Evolutionary conservation across 2,113 vertebrate species (phyloP), one percentile per base, ranked within the genome.

Genomic region (Varanus komodoensis): DNA sequence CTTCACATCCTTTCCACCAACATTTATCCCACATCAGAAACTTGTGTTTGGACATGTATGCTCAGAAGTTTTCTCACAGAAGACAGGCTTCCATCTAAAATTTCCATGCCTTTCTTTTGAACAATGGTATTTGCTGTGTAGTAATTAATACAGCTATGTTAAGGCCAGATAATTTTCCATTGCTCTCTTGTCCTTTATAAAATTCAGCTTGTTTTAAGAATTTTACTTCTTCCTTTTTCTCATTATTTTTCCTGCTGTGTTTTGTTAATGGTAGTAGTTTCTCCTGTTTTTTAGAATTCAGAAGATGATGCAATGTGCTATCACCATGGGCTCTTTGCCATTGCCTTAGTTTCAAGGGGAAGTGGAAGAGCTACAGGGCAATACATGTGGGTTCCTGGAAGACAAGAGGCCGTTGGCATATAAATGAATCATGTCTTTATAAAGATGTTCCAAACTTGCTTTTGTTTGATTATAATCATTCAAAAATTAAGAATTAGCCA

Each of bases 261-360:
- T 86, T 68, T n/a, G 29, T 85, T 93, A 90, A 89, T 89, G 32
- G 78, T 67, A 91, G 61, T 29, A 69, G 48, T 90, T 27, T 2
- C 84, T 90, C 48, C 38, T 15, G 0, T 0, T 92, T 93, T 44
- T 8, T 15, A 52, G 44, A 92, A 50, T 77, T 89, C 38, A 64
- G 23, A 57, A 75, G 75, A 21, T 77, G 54, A 54, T 73, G 85
- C 81, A 89, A 54, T 82, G 68, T 93, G 83, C 87, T 93, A 52
- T 87, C 68, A 48, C n/a, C 27, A 87, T 12, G 21, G 0, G 6
- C 0, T 11, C 75, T 92, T 84, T 89, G 38, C 6, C 25, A 64
- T 77, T 44, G 52, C 57, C 32, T 67, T 67, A 32, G 11, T 68
- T 68, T 80, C n/a, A 78, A 57, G 8, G 73, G 79, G 44, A 57